Base-by-base conservation (phyloP, 2,797 vertebrate genomes). In the Danionella dracula region DNA sequence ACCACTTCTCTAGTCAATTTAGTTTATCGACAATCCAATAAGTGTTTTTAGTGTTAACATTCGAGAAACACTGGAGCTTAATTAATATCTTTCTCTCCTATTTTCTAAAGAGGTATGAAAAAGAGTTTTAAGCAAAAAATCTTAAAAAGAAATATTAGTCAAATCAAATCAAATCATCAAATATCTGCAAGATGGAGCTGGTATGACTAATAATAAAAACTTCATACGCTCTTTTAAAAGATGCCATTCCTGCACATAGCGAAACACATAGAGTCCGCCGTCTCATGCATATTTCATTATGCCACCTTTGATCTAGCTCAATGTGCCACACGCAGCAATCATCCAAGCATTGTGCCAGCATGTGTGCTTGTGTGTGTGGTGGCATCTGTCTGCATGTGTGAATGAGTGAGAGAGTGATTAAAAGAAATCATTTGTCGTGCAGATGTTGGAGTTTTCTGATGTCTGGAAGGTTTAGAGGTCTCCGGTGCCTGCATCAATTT, bases 401-500 rank as follows among this genome's bases (percentile, higher is more conserved):
- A 27, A 6, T 3, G 6, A 16, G 34, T 6, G 8, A 10, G 32
- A 29, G 31, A 40, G 53, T 46, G 38, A 57, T 62, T 67, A 44
- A 13, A 66, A 44, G 17, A 45, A 45, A 44, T 50, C 50, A 56
- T 67, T 71, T 67, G 68, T 53, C 1, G 45, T 48, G 29, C 46
- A 57, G 53, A 57, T 58, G 53, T 41, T 49, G 53, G 48, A 57
- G 54, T 38, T 70, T 64, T 40, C 68, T 57, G 57, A 71, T 66
- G 62, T 65, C 50, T 65, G 29, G 49, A 32, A n/a, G 55, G 46
- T 74, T 65, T 81, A 61, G 79, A 79, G 70, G 80, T 81, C 76
- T 81, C 76, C 12, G 50, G 49, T 29, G 16, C 32, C 42, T 71
- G 67, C 76, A 76, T 79, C 75, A 79, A 74, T 81, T 74, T 68